These are phyloP conservation scores for Acleris cristana DNA, from an alignment of 2,888 invertebrate genomes.

Conservation along the genomic window DNA sequence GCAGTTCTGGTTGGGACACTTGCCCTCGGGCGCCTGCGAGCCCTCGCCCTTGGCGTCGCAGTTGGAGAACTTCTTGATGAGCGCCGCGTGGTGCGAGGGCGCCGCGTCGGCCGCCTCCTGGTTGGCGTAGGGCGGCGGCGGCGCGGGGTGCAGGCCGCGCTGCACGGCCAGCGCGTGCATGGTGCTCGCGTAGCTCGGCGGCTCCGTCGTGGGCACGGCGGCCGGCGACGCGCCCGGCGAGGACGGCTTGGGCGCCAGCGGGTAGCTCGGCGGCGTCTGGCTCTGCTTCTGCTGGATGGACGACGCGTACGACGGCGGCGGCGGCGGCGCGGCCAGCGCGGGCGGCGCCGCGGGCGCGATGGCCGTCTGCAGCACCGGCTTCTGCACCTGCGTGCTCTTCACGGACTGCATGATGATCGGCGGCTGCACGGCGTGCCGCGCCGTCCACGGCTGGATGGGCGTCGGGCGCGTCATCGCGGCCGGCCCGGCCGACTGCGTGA, in stretches of 20 bases:
- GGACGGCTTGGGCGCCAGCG: constrained; percentile 79
- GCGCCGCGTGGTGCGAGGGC: constrained; percentile 81
- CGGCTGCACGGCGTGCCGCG: constrained; percentile 94
- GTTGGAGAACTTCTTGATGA: constrained; percentile 88
- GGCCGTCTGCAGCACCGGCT: constrained; percentile 97
- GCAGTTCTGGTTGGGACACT: constrained; percentile 80
- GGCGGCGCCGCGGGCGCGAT: constrained; percentile 94
- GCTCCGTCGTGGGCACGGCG: constrained; percentile 91
- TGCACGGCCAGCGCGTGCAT: constrained; percentile 92
- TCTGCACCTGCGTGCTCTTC: constrained; percentile 97
- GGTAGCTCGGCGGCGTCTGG: constrained; percentile 77
- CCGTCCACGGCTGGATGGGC: constrained; percentile 93
- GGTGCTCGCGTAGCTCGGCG: constrained; percentile 95
- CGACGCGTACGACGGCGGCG: constrained; percentile 92
- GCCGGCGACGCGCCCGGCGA: constrained; percentile 81
- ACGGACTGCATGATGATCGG: constrained; percentile 99
- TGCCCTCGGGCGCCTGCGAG: constrained; percentile 82
- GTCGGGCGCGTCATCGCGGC: constrained; percentile 90
- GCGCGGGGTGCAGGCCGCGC: constrained; percentile 87
- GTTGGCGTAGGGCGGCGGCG: constrained; percentile 87
- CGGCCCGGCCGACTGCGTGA: constrained; percentile 85
- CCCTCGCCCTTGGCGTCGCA: constrained; percentile 76
- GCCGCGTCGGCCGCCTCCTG: constrained; percentile 69
- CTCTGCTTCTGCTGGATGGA: constrained; percentile 90
- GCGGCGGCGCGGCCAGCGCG: constrained; percentile 81